Conservation (phyloP, 2,888 invertebrate species). For the Eutolmus rufibarbis region DNA sequence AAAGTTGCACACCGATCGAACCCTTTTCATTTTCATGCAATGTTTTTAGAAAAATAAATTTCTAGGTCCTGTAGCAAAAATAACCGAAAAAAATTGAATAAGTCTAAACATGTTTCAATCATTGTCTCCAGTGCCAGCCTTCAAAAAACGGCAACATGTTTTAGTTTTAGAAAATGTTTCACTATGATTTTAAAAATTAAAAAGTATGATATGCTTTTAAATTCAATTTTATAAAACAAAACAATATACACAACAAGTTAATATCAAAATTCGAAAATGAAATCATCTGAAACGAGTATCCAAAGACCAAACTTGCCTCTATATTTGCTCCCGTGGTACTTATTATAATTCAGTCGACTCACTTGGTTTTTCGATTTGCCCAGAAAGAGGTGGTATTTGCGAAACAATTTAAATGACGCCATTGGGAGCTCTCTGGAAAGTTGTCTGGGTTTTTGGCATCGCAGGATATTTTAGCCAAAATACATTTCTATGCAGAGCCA, state of each 20-base stretch:
- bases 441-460: neutral
- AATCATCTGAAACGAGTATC: neutral
- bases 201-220: neutral
- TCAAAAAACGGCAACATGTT: too few relatives aligned
- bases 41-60: too few relatives aligned
- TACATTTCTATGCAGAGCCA: constrained; percentile 7
- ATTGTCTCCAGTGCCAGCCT: too few relatives aligned
- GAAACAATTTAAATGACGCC: neutral
- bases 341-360: neutral
- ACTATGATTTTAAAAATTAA: neutral
- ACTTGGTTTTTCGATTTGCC: neutral
- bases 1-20: too few relatives aligned
- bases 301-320: neutral
- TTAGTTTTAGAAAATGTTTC: too few relatives aligned
- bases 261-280: neutral
- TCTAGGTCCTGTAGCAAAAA: too few relatives aligned
- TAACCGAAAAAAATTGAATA: too few relatives aligned
- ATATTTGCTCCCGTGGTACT: neutral
- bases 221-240: neutral
- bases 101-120: too few relatives aligned
- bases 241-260: neutral
- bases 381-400: neutral
- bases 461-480: neutral
- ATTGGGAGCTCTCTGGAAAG: neutral
- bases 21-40: too few relatives aligned